Evolutionary conservation across 1,140 invertebrate genomes (phyloP).

Genomic region (Solenopsis invicta): DNA sequence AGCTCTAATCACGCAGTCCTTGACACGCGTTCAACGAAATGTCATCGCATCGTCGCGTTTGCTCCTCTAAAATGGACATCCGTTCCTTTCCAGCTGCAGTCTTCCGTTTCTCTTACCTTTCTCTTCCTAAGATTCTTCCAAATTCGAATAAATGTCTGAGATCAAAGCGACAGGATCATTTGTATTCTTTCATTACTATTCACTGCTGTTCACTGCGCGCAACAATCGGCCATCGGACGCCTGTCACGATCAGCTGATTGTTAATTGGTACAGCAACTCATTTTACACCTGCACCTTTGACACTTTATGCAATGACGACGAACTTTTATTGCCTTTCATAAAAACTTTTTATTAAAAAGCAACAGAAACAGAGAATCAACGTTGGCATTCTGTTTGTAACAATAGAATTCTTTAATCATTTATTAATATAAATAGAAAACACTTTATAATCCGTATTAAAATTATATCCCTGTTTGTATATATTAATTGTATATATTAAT

Average conservation of each 20-base stretch:
- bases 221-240: background rate
- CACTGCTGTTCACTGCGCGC: too few species aligned
- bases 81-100: background rate
- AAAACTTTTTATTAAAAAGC: too few species aligned
- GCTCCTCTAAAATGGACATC: background rate
- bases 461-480: too few species aligned
- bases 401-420: background rate
- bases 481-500: too few species aligned
- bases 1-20: background rate
- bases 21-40: background rate
- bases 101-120: background rate
- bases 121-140: background rate
- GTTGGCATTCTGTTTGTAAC: background rate
- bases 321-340: background rate
- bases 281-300: background rate
- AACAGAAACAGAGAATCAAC: too few species aligned
- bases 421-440: background rate
- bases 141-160: background rate
- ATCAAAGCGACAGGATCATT: background rate
- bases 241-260: slow-evolving; percentile 22
- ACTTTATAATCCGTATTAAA: background rate
- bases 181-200: background rate
- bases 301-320: background rate
- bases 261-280: background rate
- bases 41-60: background rate